Evolutionary conservation across 2,888 invertebrate genomes (phyloP).

Genomic region (Disparrhopalites patrizii): DNA sequence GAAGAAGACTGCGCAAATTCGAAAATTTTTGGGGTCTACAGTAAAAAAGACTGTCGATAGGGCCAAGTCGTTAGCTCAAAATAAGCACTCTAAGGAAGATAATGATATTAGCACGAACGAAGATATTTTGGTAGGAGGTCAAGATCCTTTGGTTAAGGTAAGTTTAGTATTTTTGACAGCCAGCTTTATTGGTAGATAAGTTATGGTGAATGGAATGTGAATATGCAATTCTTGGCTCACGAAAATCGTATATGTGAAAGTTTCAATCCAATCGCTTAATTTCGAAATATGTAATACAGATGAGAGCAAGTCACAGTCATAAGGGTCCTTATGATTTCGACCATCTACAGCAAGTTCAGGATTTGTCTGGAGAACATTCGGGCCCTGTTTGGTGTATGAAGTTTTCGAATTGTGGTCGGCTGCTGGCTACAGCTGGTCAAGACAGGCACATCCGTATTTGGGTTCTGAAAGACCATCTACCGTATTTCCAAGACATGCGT

Average conservation of each 20-base stretch:
- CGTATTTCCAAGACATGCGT: slow-evolving; percentile 91
- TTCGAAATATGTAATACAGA: slow-evolving; percentile 60
- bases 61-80: slow-evolving; percentile 76
- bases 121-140: slow-evolving; percentile 56
- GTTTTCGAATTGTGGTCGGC: slow-evolving; percentile 90
- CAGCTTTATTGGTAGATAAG: no score
- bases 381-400: slow-evolving; percentile 99
- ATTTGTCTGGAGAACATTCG: slow-evolving; percentile 67
- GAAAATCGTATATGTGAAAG: no score
- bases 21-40: slow-evolving; percentile 69
- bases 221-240: no score
- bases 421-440: slow-evolving; percentile 95
- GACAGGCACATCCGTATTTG: slow-evolving; percentile 91
- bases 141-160: slow-evolving; percentile 44
- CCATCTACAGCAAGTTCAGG: slow-evolving; percentile 78
- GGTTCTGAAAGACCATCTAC: slow-evolving; percentile 85
- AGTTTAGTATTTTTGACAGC: no score
- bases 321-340: slow-evolving; percentile 97
- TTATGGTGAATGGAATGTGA: no score
- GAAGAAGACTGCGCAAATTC: slow-evolving; percentile 53
- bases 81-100: slow-evolving; percentile 68
- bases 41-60: slow-evolving; percentile 80
- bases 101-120: slow-evolving; percentile 80
- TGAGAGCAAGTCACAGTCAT: slow-evolving; percentile 91
- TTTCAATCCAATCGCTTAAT: no score